A percentile compares a stretch with the other conserved stretches of the same genome.
phyloP scores from a whole-genome alignment of 2,888 invertebrate species.

The Eupelmus urozonus region DNA sequence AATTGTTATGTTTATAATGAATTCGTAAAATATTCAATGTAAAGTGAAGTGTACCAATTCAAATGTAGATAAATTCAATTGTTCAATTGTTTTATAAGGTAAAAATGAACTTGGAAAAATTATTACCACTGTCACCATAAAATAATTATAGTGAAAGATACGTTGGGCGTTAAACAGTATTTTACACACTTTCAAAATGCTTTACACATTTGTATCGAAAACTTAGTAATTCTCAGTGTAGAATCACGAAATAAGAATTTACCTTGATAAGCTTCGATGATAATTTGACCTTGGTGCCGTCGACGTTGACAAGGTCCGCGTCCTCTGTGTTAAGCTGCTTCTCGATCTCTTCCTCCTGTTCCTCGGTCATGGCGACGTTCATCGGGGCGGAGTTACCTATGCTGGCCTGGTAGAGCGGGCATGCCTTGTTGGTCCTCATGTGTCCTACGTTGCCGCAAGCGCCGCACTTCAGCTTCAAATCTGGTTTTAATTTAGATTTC shows the following conservation, averaged over 20 bases:
- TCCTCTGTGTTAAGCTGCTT: conserved; percentile 86
- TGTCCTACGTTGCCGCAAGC: conserved; percentile 94
- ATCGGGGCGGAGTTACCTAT: conserved; percentile 74
- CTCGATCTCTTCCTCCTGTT: conserved; percentile 86
- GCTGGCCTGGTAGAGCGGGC: conserved; percentile 91
- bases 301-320: conserved; percentile 93
- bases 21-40: too few species aligned
- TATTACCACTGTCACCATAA: too few species aligned
- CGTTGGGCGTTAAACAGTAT: too few species aligned
- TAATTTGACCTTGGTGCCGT: conserved; percentile 95
- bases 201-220: not conserved
- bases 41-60: too few species aligned
- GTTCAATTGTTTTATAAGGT: too few species aligned
- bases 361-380: conserved; percentile 85
- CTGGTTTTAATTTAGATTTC: conserved; percentile 91
- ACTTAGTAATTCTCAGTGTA: not conserved
- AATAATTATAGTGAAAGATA: too few species aligned
- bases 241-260: too few species aligned
- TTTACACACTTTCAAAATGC: too few species aligned
- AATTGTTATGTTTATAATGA: too few species aligned
- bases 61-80: too few species aligned
- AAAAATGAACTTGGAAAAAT: too few species aligned
- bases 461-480: conserved; percentile 95
- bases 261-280: conserved; percentile 92
- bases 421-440: conserved; percentile 97